These are phyloP conservation scores for Polymixis flavicincta DNA, from an alignment of 2,888 invertebrate species.

Conservation along the genomic window DNA sequence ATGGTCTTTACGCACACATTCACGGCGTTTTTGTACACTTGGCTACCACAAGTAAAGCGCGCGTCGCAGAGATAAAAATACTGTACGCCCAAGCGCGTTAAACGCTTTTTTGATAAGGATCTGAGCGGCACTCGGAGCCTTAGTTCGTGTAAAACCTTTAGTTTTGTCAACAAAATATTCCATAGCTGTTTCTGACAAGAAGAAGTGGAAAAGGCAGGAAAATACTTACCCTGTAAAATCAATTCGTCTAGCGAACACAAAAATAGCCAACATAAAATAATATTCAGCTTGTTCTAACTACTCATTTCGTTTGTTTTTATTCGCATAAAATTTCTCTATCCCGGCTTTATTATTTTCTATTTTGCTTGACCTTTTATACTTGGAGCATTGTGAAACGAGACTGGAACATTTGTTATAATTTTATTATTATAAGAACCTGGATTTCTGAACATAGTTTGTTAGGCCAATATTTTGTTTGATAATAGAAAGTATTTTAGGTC, in stretches of 20 bases:
- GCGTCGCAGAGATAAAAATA: too few relatives aligned
- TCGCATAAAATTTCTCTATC: constrained; percentile 30
- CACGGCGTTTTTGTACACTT: too few relatives aligned
- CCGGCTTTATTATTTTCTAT: constrained; percentile 27
- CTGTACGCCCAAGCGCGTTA: constrained; percentile 9
- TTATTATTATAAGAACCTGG: constrained; percentile 5
- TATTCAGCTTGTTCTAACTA: constrained; percentile 9
- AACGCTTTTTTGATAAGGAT: constrained; percentile 37
- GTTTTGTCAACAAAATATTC: constrained; percentile 13
- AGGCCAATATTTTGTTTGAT: constrained; percentile 5
- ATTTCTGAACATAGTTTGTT: constrained; percentile 26
- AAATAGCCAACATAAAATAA: constrained; percentile 12
- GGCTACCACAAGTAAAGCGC: too few relatives aligned
- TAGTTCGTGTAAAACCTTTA: too few relatives aligned
- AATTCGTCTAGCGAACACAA: constrained; percentile 11
- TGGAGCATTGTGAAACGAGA: constrained; percentile 18
- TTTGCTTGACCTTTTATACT: constrained; percentile 37
- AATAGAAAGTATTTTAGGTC: background rate
- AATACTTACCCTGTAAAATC: background rate
- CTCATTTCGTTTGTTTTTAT: constrained; percentile 35
- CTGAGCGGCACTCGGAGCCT: constrained; percentile 20
- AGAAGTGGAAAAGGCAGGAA: background rate
- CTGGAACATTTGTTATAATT: constrained; percentile 17
- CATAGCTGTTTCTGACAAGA: background rate
- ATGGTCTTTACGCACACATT: too few relatives aligned